Evolutionary conservation across 2,888 invertebrate genomes (phyloP).

Genomic region (Prenolepis imparis): DNA sequence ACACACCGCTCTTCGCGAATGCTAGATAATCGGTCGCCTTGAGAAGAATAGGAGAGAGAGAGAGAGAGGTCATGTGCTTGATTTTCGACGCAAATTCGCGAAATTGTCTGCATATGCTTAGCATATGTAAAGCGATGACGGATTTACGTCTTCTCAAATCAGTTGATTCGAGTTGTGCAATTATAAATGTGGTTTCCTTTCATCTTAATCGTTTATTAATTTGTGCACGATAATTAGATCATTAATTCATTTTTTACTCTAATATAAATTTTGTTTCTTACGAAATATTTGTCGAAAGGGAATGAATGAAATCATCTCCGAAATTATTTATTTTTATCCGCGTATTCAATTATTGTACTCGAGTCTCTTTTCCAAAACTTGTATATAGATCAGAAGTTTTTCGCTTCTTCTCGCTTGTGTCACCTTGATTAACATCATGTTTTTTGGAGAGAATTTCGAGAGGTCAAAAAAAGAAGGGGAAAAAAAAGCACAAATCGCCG

Average conservation of each 20-base stretch:
- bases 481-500: slow-evolving; percentile 24
- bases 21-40: not conserved
- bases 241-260: not conserved
- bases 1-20: slow-evolving; percentile 26
- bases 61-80: not conserved
- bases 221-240: not conserved
- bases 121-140: slow-evolving; percentile 35
- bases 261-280: not conserved
- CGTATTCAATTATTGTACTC: not conserved
- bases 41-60: not conserved
- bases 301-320: not conserved
- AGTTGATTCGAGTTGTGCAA: slow-evolving; percentile 5
- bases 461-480: not conserved
- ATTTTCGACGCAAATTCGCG: slow-evolving; percentile 3
- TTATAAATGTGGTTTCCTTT: not conserved
- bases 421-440: not conserved
- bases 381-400: not conserved
- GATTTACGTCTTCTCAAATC: slow-evolving; percentile 16
- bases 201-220: not conserved
- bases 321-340: not conserved
- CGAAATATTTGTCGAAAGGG: not conserved
- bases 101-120: slow-evolving; percentile 29
- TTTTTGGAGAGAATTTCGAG: slow-evolving; percentile 14
- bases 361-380: not conserved
- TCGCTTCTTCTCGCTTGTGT: not conserved